A percentile compares a stretch with the other conserved stretches of the same genome.
Conservation (phyloP, 2,888 invertebrate species). For the Pseudolycoriella hygida region DNA sequence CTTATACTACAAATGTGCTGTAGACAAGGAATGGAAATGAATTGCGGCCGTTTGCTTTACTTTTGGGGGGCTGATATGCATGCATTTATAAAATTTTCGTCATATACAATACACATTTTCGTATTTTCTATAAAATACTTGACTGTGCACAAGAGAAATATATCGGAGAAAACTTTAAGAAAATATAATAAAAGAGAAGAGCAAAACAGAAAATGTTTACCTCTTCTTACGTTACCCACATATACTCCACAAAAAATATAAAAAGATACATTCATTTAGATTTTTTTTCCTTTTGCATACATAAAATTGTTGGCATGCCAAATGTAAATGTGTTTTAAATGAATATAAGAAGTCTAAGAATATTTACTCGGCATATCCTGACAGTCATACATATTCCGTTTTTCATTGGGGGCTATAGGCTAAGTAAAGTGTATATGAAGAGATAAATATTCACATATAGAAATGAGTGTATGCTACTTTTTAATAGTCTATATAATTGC, state of each 20-base stretch:
- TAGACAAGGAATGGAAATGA: constrained; percentile 4
- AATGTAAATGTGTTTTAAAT: constrained; percentile 4
- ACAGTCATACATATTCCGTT: no score
- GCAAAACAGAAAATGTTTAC: neutral
- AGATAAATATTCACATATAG: no score
- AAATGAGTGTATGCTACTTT: no score
- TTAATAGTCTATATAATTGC: no score
- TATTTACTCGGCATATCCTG: no score
- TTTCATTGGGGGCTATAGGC: no score
- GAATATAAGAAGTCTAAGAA: constrained; percentile 2
- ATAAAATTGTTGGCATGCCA: constrained; percentile 3
- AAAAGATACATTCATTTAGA: neutral
- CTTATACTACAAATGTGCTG: neutral
- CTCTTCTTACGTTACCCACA: neutral
- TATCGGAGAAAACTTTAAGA: constrained; percentile 3
- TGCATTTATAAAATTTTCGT: no score
- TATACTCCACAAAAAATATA: neutral
- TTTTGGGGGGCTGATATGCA: neutral
- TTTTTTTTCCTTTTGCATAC: neutral
- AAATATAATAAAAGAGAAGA: constrained; percentile 1
- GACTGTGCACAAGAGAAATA: neutral
- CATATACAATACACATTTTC: no score
- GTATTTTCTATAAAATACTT: neutral
- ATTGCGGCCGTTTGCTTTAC: constrained; percentile 3
- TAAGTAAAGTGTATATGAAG: no score